Conservation (phyloP, 92 coral and sea anemone genomes). For the Actinostola sp. region DNA sequence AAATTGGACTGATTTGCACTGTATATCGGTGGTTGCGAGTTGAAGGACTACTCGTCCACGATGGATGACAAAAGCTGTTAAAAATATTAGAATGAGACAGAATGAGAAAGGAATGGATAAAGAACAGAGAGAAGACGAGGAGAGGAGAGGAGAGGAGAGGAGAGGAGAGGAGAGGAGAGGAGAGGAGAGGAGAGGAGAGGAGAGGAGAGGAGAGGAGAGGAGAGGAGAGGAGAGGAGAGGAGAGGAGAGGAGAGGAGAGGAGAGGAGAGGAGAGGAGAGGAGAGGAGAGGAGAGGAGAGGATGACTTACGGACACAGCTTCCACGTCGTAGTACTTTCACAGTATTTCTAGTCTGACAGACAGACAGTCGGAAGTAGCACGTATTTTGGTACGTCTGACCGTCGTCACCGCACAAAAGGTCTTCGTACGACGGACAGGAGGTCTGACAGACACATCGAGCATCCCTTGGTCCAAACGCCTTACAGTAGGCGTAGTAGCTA, state of each 20-base stretch:
- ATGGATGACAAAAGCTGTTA: slow-evolving; percentile 65
- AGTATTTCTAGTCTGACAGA: slow-evolving; percentile 38
- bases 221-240: slow-evolving; percentile 10
- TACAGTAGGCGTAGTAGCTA: slow-evolving; percentile 51
- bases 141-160: slow-evolving; percentile 5
- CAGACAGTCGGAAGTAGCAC: slow-evolving; percentile 25
- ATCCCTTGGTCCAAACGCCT: slow-evolving; percentile 63
- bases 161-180: not conserved
- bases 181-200: slow-evolving; percentile 6
- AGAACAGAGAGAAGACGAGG: not conserved
- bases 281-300: not conserved
- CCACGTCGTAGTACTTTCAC: slow-evolving; percentile 44
- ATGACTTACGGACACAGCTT: slow-evolving; percentile 59
- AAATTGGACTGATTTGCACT: slow-evolving; percentile 49
- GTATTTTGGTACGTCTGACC: slow-evolving; percentile 58
- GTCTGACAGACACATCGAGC: slow-evolving; percentile 70
- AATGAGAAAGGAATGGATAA: not conserved
- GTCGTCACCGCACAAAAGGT: slow-evolving; percentile 48
- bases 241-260: slow-evolving; percentile 14
- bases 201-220: slow-evolving; percentile 16
- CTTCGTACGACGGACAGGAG: slow-evolving; percentile 62
- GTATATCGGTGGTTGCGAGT: slow-evolving; percentile 65
- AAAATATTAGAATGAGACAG: not conserved
- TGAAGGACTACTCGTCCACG: slow-evolving; percentile 70
- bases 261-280: slow-evolving; percentile 8